Base-by-base conservation (phyloP, 1,140 invertebrate species). In the Onthophagus taurus region DNA sequence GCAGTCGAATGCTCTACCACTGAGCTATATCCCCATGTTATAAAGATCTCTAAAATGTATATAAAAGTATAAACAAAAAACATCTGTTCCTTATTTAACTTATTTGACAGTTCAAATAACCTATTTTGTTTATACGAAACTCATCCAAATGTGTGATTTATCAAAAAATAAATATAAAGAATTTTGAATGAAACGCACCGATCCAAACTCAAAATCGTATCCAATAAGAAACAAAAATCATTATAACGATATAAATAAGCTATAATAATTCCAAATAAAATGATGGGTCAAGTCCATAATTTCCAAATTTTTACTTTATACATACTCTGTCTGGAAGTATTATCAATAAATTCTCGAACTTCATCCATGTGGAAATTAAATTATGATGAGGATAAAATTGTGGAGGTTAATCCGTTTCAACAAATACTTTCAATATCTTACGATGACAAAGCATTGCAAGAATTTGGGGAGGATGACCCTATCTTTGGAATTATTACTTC, bases 1-100 rank as follows among this genome's bases (percentile, higher is more conserved):
- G 83, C 82, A 87, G 82, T 85, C 81, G 80, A 85, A 85, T 84
- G 81, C 82, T 85, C 81, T 85, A 84, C 83, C 82, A 83, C 82
- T 85, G 81, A 85, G 83, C 83, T 84, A 85, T 84, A 83, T 77
- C 81, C 81, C 80, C 80, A 53, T 11, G 2, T 43, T 26, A 23
- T 29, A 26, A 41, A 29, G 2, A 16, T 29, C 17, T 41, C 16
- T 12, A 3, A 23, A 41, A 3, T 17, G 16, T 13, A 2, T 14
- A 41, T 41, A 41, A 41, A 14, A n/a, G n/a, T n/a, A n/a, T n/a
- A n/a, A n/a, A n/a, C n/a, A n/a, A n/a, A n/a, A n/a, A n/a, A n/a
- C n/a, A 7, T 7, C n/a, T 26, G n/a, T 26, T 13, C 9, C 6
- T 2, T 17, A 26, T 29, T 24, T 4, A 5, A 41, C n/a, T n/a